Evolutionary conservation across 2,113 vertebrate species (phyloP).

Genomic region (Anarhynchus alexandrinus): DNA sequence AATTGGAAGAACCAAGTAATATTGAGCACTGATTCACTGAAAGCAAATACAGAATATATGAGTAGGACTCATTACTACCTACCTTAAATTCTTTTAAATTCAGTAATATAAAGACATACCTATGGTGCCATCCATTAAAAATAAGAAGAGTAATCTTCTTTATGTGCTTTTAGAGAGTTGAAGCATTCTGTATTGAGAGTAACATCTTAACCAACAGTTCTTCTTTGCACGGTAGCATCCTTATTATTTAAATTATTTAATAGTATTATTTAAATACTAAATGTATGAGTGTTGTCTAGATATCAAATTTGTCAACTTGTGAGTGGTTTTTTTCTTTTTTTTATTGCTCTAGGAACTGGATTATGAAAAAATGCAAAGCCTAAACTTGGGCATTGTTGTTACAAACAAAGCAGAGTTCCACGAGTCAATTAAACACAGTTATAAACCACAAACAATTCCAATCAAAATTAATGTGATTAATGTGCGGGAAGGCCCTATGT

Average conservation of each 20-base stretch:
- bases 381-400: slow-evolving; percentile 69
- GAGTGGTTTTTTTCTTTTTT: neutral
- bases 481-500: slow-evolving; percentile 71
- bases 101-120: neutral
- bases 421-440: slow-evolving; percentile 64
- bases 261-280: neutral
- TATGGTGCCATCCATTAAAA: neutral
- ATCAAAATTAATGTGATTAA: slow-evolving; percentile 76
- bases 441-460: slow-evolving; percentile 61
- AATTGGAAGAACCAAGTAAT: neutral
- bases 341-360: slow-evolving; percentile 67
- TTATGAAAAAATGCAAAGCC: slow-evolving; percentile 71
- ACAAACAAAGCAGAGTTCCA: slow-evolving; percentile 81
- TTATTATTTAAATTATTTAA: neutral
- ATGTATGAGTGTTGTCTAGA: neutral
- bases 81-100: neutral
- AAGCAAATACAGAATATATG: neutral
- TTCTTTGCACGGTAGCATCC: neutral
- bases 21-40: neutral
- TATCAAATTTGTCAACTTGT: neutral
- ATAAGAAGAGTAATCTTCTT: neutral
- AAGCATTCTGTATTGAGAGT: neutral
- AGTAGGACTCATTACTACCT: neutral
- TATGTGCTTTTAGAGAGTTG: neutral
- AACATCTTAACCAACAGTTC: neutral